Evolutionary conservation across 2,888 invertebrate genomes (phyloP).

Genomic region (Lamellibrachia columna): DNA sequence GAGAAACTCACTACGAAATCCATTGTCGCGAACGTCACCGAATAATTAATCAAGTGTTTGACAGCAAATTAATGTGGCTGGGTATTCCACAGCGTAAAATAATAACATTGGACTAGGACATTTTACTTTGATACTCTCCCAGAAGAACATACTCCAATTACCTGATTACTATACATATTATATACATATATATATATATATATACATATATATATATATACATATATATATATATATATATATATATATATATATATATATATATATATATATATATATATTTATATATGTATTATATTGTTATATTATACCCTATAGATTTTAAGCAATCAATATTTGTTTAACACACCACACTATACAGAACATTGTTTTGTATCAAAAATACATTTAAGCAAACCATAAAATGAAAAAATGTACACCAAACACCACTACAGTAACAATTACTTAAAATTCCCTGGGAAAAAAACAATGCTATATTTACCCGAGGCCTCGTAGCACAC

Average conservation of each 20-base stretch:
- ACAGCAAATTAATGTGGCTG: background rate
- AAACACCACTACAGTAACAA: no score
- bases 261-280: background rate
- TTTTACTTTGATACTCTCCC: background rate
- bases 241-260: background rate
- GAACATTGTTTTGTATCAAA: background rate
- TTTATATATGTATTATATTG: background rate
- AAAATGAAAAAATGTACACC: no score
- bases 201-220: background rate
- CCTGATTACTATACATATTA: background rate
- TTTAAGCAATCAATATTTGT: background rate
- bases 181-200: background rate
- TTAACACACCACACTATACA: background rate
- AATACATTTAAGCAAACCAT: background rate
- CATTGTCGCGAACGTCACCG: background rate
- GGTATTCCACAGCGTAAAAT: background rate
- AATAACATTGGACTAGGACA: background rate
- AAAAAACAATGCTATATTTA: background rate
- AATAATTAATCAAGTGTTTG: background rate
- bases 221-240: background rate
- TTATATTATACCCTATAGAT: background rate
- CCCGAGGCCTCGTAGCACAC: background rate
- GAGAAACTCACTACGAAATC: background rate
- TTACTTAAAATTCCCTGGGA: background rate
- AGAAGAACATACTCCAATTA: background rate